Conservation (phyloP, 2,113 vertebrate species). For the Oostethus manadensis region DNA sequence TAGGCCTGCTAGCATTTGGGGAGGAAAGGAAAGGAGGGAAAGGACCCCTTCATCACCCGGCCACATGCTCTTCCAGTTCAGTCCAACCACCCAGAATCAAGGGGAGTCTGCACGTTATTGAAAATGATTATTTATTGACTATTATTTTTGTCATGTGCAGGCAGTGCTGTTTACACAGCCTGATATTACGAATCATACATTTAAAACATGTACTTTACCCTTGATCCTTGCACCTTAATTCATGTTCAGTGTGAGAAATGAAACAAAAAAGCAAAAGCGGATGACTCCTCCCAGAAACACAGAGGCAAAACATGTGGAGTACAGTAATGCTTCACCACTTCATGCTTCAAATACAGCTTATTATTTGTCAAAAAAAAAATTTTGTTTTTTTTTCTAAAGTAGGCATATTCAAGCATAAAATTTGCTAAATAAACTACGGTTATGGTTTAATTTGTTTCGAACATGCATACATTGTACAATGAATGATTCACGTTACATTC, state of each 20-base stretch:
- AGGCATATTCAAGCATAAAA: neutral
- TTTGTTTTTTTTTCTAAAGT: too few relatives aligned
- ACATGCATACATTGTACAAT: too few relatives aligned
- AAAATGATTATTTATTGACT: slow-evolving; percentile 21
- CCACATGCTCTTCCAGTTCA: slow-evolving; percentile 31
- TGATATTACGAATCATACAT: slow-evolving; percentile 6
- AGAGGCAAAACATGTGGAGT: too few relatives aligned
- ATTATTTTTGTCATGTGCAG: slow-evolving; percentile 6
- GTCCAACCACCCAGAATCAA: slow-evolving; percentile 38
- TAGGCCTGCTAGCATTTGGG: slow-evolving; percentile 59
- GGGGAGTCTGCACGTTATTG: slow-evolving; percentile 33
- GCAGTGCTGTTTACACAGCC: neutral
- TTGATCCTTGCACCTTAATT: neutral
- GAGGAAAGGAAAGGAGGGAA: slow-evolving; percentile 40
- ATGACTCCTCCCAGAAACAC: neutral
- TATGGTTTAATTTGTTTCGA: too few relatives aligned
- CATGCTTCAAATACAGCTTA: too few relatives aligned
- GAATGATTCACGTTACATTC: too few relatives aligned
- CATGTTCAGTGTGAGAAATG: slow-evolving; percentile 2
- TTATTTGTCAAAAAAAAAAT: too few relatives aligned
- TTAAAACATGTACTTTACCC: neutral
- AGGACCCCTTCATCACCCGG: slow-evolving; percentile 42
- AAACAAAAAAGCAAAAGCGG: neutral
- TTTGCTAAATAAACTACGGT: neutral
- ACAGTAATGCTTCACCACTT: too few relatives aligned